These are phyloP conservation scores for Musca vetustissima DNA, from an alignment of 1,140 invertebrate genomes.

Conservation along the genomic window DNA sequence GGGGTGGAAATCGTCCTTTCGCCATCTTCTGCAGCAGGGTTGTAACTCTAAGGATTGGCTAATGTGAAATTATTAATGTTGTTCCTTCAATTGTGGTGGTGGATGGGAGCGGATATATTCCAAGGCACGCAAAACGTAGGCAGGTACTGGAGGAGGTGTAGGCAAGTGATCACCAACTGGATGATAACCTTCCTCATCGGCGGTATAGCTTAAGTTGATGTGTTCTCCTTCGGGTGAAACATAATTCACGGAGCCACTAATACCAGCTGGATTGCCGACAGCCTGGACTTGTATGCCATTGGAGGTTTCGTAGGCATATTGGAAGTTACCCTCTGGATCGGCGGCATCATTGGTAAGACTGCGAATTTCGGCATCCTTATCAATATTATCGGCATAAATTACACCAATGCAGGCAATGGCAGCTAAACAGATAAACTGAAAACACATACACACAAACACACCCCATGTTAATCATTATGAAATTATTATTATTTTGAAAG, in stretches of 20 bases:
- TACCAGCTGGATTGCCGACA: constrained; percentile 46
- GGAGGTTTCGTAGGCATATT: constrained; percentile 50
- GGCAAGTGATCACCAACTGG: constrained; percentile 60
- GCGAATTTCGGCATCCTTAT: constrained; percentile 52
- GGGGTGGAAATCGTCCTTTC: constrained; percentile 28
- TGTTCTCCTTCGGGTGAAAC: constrained; percentile 56
- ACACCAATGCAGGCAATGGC: constrained; percentile 40
- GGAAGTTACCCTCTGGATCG: constrained; percentile 50
- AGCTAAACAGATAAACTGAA: constrained; percentile 37
- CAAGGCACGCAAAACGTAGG: constrained; percentile 51
- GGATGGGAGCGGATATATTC: constrained; percentile 59
- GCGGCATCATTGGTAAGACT: constrained; percentile 50
- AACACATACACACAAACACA: not conserved
- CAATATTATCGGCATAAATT: constrained; percentile 48
- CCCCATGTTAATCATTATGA: not conserved
- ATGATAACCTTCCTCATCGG: constrained; percentile 64
- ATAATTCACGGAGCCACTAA: constrained; percentile 43
- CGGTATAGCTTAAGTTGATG: constrained; percentile 61
- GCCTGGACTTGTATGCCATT: constrained; percentile 51
- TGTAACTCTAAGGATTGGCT: not conserved
- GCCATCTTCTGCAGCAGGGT: constrained; percentile 9
- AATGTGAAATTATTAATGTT: constrained; percentile 27
- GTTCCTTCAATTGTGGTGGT: constrained; percentile 44
- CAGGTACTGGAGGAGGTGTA: constrained; percentile 57
- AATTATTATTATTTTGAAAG: no score